Evolutionary conservation across 2,888 invertebrate genomes (phyloP), one percentile per base, ranked within the genome.

Genomic region (Adelognathus sp.): DNA sequence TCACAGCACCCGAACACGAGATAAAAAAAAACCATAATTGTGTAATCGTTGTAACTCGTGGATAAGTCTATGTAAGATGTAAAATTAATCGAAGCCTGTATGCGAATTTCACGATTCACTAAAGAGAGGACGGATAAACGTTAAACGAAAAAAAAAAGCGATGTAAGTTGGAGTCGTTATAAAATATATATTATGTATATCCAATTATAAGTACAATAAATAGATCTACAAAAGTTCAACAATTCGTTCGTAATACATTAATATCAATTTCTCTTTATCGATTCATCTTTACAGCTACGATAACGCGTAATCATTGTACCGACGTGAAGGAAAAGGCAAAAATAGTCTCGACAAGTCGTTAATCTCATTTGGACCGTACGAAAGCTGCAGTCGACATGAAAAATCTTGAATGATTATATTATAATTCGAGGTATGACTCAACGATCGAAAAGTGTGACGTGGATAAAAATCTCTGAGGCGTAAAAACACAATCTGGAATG

Each of bases 1-100:
- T 52, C 7, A 41, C 41, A n/a, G 16, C 29, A 52, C 14, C 3
- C 46, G n/a, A n/a, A 24, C 21, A 64, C 18, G 50, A 16, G 21
- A 56, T 5, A 58, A 44, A 11, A 52, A 41, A 39, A 16, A 63
- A 52, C 18, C 41, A 54, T 31, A 64, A 64, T 9, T 70, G 70
- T 76, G 39, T 76, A 70, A 61, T 66, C 61, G 71, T 66, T 76
- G 76, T 76, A 71, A 16, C 33, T 66, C 36, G 41, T 52, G 52
- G 50, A 56, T 76, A 76, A 76, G 52, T 70, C 27, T 31, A 70
- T 71, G 76, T 76, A 66, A 66, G 41, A 44, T 27, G 29, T 56
- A 56, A 46, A 67, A 63, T 31, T 60, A 66, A 71, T 66, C 71
- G 71, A 71, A 18, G 18, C 58, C 60, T 66, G 58, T 76, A 24